These are phyloP conservation scores for Drosophila paracracens DNA, from an alignment of 2,888 invertebrate species.

Conservation along the genomic window DNA sequence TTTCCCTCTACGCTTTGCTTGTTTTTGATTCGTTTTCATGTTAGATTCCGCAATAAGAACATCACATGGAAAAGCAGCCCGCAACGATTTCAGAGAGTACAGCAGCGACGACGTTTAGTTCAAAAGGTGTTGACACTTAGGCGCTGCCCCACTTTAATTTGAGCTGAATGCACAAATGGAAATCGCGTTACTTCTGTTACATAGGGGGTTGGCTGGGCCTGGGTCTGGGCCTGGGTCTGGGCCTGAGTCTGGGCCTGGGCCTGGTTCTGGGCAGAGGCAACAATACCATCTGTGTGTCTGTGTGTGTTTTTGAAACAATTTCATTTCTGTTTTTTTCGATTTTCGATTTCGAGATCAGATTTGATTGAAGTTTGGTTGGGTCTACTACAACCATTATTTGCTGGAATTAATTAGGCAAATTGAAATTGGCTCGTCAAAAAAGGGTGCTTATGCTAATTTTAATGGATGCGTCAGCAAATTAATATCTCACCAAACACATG, in stretches of 20 bases:
- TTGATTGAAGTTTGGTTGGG: conserved; percentile 31
- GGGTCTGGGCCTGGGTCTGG: background rate
- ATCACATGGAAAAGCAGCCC: conserved; percentile 26
- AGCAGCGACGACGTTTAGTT: conserved; percentile 43
- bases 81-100: conserved; percentile 45
- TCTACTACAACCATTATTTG: conserved; percentile 13
- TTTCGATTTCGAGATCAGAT: conserved; percentile 24
- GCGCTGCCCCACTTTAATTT: conserved; percentile 76
- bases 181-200: conserved; percentile 51
- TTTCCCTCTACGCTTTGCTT: conserved; percentile 76
- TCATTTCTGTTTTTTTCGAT: conserved; percentile 23
- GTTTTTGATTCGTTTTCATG: conserved; percentile 80
- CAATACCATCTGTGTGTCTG: background rate
- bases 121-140: conserved; percentile 72
- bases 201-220: background rate
- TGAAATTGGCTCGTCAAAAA: conserved; percentile 33
- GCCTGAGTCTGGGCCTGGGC: background rate
- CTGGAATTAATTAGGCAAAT: conserved; percentile 59
- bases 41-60: conserved; percentile 52
- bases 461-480: conserved; percentile 29
- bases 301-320: conserved; percentile 29
- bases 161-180: conserved; percentile 66
- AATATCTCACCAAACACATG: conserved; percentile 5
- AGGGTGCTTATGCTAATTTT: conserved; percentile 16
- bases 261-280: background rate